phyloP scores from a whole-genome alignment of 92 coral and sea anemone species.

The Epizoanthus scotinus region DNA sequence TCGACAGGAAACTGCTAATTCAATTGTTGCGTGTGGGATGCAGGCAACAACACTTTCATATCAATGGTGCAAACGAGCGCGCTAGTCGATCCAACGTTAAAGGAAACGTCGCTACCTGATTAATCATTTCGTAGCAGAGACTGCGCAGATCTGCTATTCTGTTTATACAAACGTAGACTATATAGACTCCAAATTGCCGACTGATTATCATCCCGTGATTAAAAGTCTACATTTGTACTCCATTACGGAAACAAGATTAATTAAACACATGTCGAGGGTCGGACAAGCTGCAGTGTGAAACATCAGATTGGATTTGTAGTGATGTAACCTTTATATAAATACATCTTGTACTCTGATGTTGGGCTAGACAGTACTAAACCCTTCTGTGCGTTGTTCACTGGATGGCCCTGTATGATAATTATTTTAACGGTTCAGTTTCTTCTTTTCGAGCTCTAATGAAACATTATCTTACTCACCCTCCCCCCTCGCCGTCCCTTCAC shows the following conservation, averaged over 20 bases:
- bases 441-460: no score
- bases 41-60: not conserved
- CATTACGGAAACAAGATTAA: conserved; percentile 2
- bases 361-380: no score
- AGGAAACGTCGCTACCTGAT: not conserved
- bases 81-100: not conserved
- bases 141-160: not conserved
- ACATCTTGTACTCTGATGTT: no score
- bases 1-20: not conserved
- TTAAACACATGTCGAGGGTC: not conserved
- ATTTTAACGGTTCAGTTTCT: no score
- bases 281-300: no score
- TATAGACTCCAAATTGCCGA: not conserved
- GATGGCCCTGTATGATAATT: no score
- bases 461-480: no score
- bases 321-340: no score
- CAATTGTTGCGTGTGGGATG: not conserved
- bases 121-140: not conserved
- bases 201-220: conserved; percentile 4
- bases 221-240: conserved; percentile 22
- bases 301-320: no score
- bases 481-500: no score
- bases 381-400: no score
- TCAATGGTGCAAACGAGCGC: not conserved
- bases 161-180: not conserved